Evolutionary conservation across 2,797 vertebrate species (phyloP).

Genomic region (Mormyrus hasselquistii): DNA sequence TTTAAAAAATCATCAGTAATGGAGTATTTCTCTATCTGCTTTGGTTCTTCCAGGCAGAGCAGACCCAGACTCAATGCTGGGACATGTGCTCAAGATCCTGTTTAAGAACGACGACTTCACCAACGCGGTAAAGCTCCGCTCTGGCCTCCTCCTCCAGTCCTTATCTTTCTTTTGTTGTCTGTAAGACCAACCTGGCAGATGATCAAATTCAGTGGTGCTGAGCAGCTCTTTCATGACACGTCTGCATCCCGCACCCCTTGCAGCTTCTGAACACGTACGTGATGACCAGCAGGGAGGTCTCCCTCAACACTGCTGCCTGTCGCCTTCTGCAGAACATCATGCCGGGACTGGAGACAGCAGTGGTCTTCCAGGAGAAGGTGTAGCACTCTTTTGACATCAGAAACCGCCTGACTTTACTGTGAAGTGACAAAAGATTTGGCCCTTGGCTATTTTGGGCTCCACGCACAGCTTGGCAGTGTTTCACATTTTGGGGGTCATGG

Average conservation of each 20-base stretch:
- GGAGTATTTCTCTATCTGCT: not conserved
- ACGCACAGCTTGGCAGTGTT: not conserved
- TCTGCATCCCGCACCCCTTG: not conserved
- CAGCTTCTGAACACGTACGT: conserved; percentile 96
- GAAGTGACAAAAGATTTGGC: not conserved
- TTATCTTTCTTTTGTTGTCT: not conserved
- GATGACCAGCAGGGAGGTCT: conserved; percentile 93
- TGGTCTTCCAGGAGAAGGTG: conserved; percentile 98
- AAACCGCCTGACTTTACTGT: not conserved
- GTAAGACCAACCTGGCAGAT: not conserved
- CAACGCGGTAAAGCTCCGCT: conserved; percentile 77
- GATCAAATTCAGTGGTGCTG: not conserved
- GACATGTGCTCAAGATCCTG: conserved; percentile 92
- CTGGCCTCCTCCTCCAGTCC: not conserved
- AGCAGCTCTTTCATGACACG: not conserved
- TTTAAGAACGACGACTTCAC: conserved; percentile 99
- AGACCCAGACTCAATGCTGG: conserved; percentile 92
- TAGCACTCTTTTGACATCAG: not conserved
- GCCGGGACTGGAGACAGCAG: conserved; percentile 94
- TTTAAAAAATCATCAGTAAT: not conserved
- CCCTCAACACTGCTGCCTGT: conserved; percentile 89
- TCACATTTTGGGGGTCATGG: not conserved
- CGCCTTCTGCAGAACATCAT: conserved; percentile 94
- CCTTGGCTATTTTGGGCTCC: not conserved
- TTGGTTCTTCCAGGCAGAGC: conserved; percentile 74